phyloP scores from a whole-genome alignment of 2,888 invertebrate species.

The Thyatira batis region DNA sequence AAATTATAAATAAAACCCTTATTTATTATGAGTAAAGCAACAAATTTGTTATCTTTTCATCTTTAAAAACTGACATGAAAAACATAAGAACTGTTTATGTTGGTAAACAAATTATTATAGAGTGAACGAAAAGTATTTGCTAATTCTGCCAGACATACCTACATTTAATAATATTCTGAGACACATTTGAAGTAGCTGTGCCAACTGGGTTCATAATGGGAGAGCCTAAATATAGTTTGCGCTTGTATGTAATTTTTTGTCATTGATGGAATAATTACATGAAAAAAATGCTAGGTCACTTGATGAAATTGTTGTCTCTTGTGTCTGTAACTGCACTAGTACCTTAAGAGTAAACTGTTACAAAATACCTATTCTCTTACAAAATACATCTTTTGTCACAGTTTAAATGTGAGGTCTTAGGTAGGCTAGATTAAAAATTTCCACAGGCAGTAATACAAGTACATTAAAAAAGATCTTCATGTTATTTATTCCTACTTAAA shows the following conservation, averaged over 20 bases:
- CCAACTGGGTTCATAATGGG: constrained; percentile 48
- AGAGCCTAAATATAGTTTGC: constrained; percentile 43
- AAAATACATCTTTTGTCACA: too few relatives aligned
- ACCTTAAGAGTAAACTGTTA: too few relatives aligned
- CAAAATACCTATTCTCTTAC: too few relatives aligned
- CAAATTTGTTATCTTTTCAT: too few relatives aligned
- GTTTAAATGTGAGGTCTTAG: too few relatives aligned
- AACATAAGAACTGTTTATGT: background rate
- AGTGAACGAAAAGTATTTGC: background rate
- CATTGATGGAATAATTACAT: constrained; percentile 22
- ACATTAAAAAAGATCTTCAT: too few relatives aligned
- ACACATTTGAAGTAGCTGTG: constrained; percentile 30
- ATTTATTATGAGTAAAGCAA: too few relatives aligned
- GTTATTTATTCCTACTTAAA: too few relatives aligned
- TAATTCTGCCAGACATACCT: background rate
- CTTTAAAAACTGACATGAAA: background rate
- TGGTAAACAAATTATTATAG: background rate
- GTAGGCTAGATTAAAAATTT: too few relatives aligned
- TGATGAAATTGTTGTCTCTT: too few relatives aligned
- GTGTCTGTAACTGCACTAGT: too few relatives aligned
- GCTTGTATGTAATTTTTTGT: constrained; percentile 24
- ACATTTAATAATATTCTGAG: background rate
- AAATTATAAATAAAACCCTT: background rate
- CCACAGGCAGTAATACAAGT: too few relatives aligned
- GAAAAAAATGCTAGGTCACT: constrained; percentile 9